These are phyloP conservation scores for Nebria brevicollis DNA, from an alignment of 2,888 invertebrate species.

Conservation along the genomic window DNA sequence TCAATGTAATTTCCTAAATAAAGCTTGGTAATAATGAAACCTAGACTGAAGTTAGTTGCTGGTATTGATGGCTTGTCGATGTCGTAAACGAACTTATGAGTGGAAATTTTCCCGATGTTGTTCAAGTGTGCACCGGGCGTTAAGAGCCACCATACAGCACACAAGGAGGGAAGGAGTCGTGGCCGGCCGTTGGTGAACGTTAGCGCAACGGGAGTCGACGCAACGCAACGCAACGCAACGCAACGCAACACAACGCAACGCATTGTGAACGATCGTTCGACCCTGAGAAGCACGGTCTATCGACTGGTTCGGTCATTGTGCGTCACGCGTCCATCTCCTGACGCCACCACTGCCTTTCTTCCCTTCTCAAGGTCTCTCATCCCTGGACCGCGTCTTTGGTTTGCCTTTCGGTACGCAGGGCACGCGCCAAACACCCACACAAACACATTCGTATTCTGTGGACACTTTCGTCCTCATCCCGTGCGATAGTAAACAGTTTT, in stretches of 20 bases:
- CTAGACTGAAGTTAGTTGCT: neutral
- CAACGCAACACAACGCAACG: neutral
- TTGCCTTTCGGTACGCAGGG: conserved; percentile 17
- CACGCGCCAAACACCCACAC: conserved; percentile 35
- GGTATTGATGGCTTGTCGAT: neutral
- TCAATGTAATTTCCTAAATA: neutral
- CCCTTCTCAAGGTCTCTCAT: neutral
- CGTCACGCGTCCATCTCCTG: conserved; percentile 11
- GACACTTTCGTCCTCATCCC: conserved; percentile 41
- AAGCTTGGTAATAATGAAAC: neutral
- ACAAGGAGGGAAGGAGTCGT: neutral
- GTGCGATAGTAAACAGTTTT: conserved; percentile 49
- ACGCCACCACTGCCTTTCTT: neutral
- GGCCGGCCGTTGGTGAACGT: neutral
- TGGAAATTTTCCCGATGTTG: neutral
- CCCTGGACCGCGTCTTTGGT: conserved; percentile 6
- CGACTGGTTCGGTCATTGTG: conserved; percentile 26
- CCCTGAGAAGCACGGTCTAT: neutral
- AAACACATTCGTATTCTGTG: conserved; percentile 42
- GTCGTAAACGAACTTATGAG: neutral
- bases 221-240: neutral
- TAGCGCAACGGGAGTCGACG: neutral
- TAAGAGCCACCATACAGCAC: neutral
- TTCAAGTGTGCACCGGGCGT: neutral
- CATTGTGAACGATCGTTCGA: neutral